Evolutionary conservation across 1,140 invertebrate species (phyloP).

Genomic region (Pseudomyrmex concolor): DNA sequence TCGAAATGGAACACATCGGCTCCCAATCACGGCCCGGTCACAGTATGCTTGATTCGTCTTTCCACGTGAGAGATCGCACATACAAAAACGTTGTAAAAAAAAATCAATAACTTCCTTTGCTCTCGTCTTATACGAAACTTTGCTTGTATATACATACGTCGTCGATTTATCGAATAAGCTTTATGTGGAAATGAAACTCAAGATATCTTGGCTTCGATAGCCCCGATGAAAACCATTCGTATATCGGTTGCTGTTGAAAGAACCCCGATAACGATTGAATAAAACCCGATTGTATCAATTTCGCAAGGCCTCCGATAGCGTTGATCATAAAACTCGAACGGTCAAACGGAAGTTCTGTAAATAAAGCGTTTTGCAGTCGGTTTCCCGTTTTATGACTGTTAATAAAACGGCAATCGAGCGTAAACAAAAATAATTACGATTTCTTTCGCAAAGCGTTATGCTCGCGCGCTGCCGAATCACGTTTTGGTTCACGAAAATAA

Average conservation of each 20-base stretch:
- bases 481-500: not conserved
- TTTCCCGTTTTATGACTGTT: not conserved
- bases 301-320: conserved; percentile 36
- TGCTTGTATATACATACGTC: not conserved
- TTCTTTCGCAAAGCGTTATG: not conserved
- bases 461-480: not conserved
- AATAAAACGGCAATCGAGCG: conserved; percentile 37
- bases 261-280: conserved; percentile 59
- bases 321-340: conserved; percentile 54
- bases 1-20: no score
- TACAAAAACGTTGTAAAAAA: conserved; percentile 39
- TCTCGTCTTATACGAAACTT: not conserved
- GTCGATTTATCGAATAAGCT: conserved; percentile 48
- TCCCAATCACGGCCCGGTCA: not conserved
- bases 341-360: conserved; percentile 24
- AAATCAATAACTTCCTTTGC: conserved; percentile 42
- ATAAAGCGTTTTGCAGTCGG: conserved; percentile 4
- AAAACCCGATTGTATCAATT: conserved; percentile 58
- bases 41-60: conserved; percentile 48
- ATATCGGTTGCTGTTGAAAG: conserved; percentile 44
- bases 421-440: conserved; percentile 19
- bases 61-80: conserved; percentile 25
- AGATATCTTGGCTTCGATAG: conserved; percentile 50
- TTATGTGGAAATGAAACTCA: conserved; percentile 59
- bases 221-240: conserved; percentile 39